Conservation (phyloP, 2,113 vertebrate genomes). For the Alethe castanea region DNA sequence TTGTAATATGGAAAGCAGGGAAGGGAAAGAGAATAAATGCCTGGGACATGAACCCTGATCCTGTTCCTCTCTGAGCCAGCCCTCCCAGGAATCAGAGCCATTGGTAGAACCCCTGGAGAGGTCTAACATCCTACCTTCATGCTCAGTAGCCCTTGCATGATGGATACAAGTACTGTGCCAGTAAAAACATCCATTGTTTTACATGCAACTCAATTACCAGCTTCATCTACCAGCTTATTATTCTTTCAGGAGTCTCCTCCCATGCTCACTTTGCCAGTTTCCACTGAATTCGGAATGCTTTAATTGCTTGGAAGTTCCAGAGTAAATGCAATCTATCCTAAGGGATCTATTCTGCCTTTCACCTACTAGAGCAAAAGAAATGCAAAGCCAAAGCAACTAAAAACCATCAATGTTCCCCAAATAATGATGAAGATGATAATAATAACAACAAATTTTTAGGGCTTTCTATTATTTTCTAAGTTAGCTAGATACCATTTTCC, state of each 20-base stretch:
- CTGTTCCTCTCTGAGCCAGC: not conserved
- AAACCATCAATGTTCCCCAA: not conserved
- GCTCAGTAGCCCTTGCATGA: not conserved
- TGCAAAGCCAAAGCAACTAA: not conserved
- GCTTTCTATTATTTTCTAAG: not conserved
- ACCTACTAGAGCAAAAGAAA: not conserved
- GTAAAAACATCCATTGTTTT: not conserved
- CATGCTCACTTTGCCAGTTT: conserved; percentile 11
- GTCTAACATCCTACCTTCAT: not conserved
- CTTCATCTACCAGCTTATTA: not conserved
- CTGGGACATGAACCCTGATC: not conserved
- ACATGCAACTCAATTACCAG: not conserved
- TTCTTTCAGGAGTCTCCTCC: conserved; percentile 2
- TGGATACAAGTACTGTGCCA: not conserved
- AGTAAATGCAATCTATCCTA: not conserved
- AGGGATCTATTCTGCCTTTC: not conserved
- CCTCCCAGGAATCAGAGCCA: not conserved
- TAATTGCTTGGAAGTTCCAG: not conserved
- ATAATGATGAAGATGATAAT: not conserved
- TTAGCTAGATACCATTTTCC: not conserved
- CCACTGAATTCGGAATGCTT: conserved; percentile 2
- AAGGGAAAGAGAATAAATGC: not conserved
- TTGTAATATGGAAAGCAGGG: not conserved
- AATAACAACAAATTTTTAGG: not conserved
- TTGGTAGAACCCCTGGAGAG: not conserved